These are phyloP conservation scores for Tiaroga cobitis DNA, from an alignment of 2,797 vertebrate species.

Conservation along the genomic window DNA sequence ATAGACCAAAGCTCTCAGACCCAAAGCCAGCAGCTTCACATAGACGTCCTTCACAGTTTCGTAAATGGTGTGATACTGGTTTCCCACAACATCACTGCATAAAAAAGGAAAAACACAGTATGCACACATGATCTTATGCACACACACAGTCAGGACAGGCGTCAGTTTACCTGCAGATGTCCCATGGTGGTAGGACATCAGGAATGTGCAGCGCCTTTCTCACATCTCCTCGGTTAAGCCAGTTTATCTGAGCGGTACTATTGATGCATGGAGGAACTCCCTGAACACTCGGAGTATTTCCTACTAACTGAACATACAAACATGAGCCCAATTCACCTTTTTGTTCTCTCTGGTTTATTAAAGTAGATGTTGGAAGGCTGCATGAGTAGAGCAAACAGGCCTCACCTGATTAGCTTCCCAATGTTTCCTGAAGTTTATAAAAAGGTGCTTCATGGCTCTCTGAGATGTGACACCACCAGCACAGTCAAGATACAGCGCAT, in stretches of 20 bases:
- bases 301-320: slow-evolving; percentile 39
- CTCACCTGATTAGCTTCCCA: slow-evolving; percentile 60
- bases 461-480: slow-evolving; percentile 69
- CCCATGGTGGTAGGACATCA: slow-evolving; percentile 74
- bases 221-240: slow-evolving; percentile 79
- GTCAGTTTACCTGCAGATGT: slow-evolving; percentile 75
- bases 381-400: neutral
- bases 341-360: neutral
- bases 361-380: neutral
- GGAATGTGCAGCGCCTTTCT: slow-evolving; percentile 80
- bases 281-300: slow-evolving; percentile 50
- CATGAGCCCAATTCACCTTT: neutral
- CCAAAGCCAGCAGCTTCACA: slow-evolving; percentile 75
- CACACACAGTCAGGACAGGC: neutral
- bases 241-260: slow-evolving; percentile 76
- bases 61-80: slow-evolving; percentile 66
- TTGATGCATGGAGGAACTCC: slow-evolving; percentile 78
- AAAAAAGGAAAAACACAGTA: neutral
- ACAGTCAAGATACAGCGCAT: slow-evolving; percentile 80
- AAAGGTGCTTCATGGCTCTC: slow-evolving; percentile 73
- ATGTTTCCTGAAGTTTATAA: slow-evolving; percentile 66
- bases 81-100: slow-evolving; percentile 69
- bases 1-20: slow-evolving; percentile 76
- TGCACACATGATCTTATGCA: neutral
- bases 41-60: slow-evolving; percentile 72